Conservation (phyloP, 2,113 vertebrate genomes). For the Cariama cristata region DNA sequence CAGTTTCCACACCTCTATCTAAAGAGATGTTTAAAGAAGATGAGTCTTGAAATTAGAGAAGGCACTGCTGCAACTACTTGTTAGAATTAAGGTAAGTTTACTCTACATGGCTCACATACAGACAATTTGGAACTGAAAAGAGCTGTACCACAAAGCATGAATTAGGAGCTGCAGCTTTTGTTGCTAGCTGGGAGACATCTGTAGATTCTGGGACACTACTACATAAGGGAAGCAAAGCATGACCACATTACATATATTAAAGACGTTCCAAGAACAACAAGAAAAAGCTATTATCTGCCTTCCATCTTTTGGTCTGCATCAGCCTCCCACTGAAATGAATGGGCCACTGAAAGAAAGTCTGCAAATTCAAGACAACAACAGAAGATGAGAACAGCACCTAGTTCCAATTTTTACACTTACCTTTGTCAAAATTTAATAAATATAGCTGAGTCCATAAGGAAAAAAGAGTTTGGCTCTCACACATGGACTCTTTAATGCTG, state of each 20-base stretch:
- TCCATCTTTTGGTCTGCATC: neutral
- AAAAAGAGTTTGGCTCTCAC: neutral
- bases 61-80: neutral
- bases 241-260: neutral
- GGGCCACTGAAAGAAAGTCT: neutral
- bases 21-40: neutral
- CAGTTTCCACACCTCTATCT: neutral
- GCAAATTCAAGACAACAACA: neutral
- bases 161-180: neutral
- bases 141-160: neutral
- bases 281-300: neutral
- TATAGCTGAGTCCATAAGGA: neutral
- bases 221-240: neutral
- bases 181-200: neutral
- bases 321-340: slow-evolving; percentile 3
- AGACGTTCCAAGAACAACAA: neutral
- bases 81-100: neutral
- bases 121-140: neutral
- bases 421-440: neutral
- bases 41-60: neutral
- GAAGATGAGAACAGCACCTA: neutral
- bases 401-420: neutral
- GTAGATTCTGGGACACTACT: neutral
- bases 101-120: neutral
- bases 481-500: neutral